These are phyloP conservation scores for Micrastur ruficollis DNA, from an alignment of 2,797 vertebrate species.

Conservation along the genomic window DNA sequence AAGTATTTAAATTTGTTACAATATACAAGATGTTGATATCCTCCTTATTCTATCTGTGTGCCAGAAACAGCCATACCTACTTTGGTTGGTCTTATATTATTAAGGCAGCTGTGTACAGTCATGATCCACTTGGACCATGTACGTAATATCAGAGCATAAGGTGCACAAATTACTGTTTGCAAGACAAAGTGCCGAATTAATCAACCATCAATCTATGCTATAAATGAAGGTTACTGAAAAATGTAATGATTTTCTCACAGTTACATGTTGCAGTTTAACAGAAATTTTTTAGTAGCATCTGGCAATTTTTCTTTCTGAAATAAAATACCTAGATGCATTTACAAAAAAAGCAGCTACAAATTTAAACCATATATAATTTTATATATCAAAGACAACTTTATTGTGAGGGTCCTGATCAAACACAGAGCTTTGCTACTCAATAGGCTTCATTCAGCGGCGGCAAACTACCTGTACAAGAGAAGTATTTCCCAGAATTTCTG, in stretches of 20 bases:
- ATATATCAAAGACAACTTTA: background rate
- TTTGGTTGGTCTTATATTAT: background rate
- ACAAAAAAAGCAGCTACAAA: background rate
- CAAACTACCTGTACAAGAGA: background rate
- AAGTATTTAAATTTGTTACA: conserved; percentile 15
- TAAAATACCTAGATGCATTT: background rate
- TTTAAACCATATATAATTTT: background rate
- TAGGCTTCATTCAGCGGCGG: background rate
- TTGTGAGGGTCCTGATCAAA: background rate
- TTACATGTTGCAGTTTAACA: background rate
- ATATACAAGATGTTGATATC: background rate
- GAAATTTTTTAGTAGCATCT: background rate
- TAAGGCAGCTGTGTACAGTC: background rate
- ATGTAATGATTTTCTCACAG: background rate
- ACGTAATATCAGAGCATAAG: background rate
- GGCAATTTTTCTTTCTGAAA: background rate
- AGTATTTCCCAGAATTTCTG: background rate
- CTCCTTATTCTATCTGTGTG: background rate
- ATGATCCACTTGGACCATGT: background rate
- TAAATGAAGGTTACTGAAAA: background rate
- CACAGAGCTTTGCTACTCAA: background rate
- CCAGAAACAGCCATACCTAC: background rate
- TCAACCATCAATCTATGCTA: background rate
- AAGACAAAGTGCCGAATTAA: background rate
- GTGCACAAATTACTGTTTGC: background rate